Evolutionary conservation across 2,113 vertebrate genomes (phyloP).

Genomic region (Fulmarus glacialis): DNA sequence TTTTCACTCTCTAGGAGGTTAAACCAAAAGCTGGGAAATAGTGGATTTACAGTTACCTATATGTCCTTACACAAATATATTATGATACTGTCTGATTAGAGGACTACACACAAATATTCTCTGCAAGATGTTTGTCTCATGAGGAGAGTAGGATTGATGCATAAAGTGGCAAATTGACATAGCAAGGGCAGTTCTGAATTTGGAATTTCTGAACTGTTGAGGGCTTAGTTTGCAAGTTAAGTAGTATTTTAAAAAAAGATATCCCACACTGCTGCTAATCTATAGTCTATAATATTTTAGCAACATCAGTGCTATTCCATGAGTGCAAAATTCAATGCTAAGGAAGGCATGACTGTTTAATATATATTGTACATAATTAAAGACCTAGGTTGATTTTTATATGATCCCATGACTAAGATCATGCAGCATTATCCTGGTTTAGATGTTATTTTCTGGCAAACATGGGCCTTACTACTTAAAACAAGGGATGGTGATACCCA

Average conservation of each 20-base stretch:
- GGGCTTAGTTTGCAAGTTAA: not conserved
- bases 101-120: not conserved
- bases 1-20: not conserved
- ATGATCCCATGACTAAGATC: not conserved
- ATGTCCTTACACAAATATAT: not conserved
- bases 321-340: not conserved
- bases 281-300: not conserved
- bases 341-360: not conserved
- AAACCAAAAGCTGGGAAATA: not conserved
- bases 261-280: not conserved
- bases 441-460: not conserved
- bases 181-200: not conserved
- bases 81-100: not conserved
- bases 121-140: not conserved
- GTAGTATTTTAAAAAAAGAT: not conserved
- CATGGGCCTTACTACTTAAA: not conserved
- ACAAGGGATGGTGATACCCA: not conserved
- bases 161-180: not conserved
- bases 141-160: not conserved
- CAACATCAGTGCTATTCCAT: not conserved
- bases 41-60: not conserved
- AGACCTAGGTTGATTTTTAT: not conserved
- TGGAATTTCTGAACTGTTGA: not conserved
- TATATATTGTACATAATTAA: not conserved
- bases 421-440: not conserved